A percentile compares a stretch with the other conserved stretches of the same genome.
Conservation (phyloP, 1,140 invertebrate species). For the Drosophila yakuba region DNA sequence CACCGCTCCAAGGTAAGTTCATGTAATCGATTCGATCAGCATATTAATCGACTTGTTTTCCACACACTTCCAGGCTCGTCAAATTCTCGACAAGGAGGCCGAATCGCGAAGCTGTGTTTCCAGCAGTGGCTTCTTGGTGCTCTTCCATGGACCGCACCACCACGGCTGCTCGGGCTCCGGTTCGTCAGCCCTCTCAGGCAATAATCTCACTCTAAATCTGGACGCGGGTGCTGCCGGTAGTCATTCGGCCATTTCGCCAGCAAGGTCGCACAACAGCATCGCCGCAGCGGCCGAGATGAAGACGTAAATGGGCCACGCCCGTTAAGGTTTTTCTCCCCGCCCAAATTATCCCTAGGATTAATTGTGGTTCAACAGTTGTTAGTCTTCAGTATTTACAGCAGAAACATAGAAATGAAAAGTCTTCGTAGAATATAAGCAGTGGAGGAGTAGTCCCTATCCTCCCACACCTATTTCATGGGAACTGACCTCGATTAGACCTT, state of each 20-base stretch:
- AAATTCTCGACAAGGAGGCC: slow-evolving; percentile 82
- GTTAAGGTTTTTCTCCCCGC: neutral
- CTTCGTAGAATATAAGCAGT: slow-evolving; percentile 63
- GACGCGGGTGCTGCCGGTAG: slow-evolving; percentile 41
- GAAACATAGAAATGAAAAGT: slow-evolving; percentile 51
- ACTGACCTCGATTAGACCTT: slow-evolving; percentile 46
- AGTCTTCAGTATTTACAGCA: slow-evolving; percentile 70
- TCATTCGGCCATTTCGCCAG: slow-evolving; percentile 68
- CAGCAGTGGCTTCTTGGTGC: slow-evolving; percentile 75
- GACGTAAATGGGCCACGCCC: slow-evolving; percentile 49
- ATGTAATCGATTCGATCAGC: too few relatives aligned
- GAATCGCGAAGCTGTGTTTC: slow-evolving; percentile 79
- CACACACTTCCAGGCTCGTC: slow-evolving; percentile 61
- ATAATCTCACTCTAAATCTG: slow-evolving; percentile 74
- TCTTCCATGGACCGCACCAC: slow-evolving; percentile 72
- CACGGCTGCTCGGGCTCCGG: slow-evolving; percentile 50
- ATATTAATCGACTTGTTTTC: neutral
- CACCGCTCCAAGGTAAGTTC: slow-evolving; percentile 89
- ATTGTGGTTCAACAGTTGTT: slow-evolving; percentile 48
- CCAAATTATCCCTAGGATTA: slow-evolving; percentile 19
- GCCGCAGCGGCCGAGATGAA: slow-evolving; percentile 59
- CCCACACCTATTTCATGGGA: slow-evolving; percentile 34
- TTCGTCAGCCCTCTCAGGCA: slow-evolving; percentile 39
- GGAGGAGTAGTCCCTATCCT: slow-evolving; percentile 12
- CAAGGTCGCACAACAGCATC: slow-evolving; percentile 78